These are phyloP conservation scores for Leuciscus waleckii DNA, from an alignment of 2,797 vertebrate species.

Conservation along the genomic window DNA sequence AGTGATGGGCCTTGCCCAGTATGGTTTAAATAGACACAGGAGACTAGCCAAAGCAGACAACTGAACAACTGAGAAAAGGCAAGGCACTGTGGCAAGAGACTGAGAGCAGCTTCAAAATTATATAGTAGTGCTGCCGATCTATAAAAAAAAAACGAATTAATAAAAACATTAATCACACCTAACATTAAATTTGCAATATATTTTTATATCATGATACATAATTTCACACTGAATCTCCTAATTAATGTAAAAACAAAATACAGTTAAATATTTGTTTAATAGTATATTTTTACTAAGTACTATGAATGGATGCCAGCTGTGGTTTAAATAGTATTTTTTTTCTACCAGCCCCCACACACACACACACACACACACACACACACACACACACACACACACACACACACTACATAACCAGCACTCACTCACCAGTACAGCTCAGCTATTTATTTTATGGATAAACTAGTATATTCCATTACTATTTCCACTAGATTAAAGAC, in stretches of 20 bases:
- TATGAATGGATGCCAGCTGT: not conserved
- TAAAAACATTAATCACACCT: no score
- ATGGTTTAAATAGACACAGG: conserved; percentile 43
- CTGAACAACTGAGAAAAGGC: conserved; percentile 36
- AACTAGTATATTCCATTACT: not conserved
- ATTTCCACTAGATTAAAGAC: conserved; percentile 16
- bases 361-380: no score
- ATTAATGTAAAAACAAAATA: not conserved
- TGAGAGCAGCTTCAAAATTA: conserved; percentile 4
- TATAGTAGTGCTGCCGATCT: not conserved
- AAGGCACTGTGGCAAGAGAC: conserved; percentile 12
- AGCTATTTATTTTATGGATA: not conserved
- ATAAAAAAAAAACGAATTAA: not conserved
- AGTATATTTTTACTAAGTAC: not conserved
- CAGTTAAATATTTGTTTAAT: not conserved
- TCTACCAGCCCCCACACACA: no score
- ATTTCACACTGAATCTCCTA: not conserved
- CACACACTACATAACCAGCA: no score
- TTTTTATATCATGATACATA: not conserved
- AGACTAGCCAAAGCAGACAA: conserved; percentile 38
- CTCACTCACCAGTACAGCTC: not conserved
- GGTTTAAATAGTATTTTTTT: no score
- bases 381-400: no score
- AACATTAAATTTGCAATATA: no score
- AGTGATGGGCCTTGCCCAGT: conserved; percentile 25